Conservation (phyloP, 2,797 vertebrate species). For the Sebastes matsubarae region DNA sequence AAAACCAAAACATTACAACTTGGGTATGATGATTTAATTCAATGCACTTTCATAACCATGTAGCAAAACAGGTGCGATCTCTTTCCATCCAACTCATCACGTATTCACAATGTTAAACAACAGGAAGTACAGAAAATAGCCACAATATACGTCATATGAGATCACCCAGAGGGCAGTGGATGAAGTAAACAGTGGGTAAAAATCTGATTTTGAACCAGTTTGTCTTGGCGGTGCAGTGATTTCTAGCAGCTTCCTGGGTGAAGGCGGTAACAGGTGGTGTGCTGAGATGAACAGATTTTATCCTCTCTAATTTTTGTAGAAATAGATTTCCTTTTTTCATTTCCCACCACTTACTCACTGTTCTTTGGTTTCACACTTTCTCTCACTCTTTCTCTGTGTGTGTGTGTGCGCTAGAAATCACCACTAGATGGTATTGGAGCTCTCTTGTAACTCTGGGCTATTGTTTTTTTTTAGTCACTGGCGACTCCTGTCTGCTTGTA, state of each 20-base stretch:
- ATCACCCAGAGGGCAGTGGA: not conserved
- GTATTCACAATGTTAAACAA: not conserved
- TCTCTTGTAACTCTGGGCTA: conserved; percentile 12
- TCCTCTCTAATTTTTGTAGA: not conserved
- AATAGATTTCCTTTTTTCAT: not conserved
- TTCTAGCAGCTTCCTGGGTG: not conserved
- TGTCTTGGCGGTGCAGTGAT: conserved; percentile 8
- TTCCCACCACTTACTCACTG: not conserved
- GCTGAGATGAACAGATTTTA: not conserved
- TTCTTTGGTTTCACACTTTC: not conserved
- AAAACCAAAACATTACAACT: not conserved
- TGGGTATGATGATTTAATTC: not conserved
- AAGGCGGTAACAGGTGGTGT: conserved; percentile 6
- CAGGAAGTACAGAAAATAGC: not conserved
- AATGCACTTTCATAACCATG: not conserved
- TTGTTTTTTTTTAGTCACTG: not conserved
- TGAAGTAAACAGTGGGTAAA: accelerated
- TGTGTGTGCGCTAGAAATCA: not conserved
- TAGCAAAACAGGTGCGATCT: not conserved
- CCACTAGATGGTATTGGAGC: conserved; percentile 69
- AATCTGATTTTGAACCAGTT: not conserved
- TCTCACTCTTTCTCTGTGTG: not conserved
- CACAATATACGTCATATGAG: not conserved
- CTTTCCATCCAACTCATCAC: not conserved
- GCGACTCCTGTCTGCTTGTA: not conserved